Conservation (phyloP, 2,888 invertebrate species). For the Chloroclystis v-ata region DNA sequence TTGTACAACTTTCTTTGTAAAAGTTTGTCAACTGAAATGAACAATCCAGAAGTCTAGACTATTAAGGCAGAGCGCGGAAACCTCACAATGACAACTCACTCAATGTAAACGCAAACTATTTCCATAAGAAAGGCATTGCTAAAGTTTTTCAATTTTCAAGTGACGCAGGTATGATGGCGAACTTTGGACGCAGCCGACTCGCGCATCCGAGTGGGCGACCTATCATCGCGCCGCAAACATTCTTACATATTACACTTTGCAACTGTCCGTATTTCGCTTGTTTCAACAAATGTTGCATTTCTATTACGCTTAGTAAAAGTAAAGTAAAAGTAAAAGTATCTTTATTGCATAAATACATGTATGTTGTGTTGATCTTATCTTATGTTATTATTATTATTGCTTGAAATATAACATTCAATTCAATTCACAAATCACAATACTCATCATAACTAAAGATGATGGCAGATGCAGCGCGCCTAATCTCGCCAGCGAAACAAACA, state of each 20-base stretch:
- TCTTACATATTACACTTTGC: constrained; percentile 16
- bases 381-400: too few relatives aligned
- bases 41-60: constrained; percentile 10
- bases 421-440: too few relatives aligned
- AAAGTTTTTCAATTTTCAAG: constrained; percentile 78
- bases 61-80: constrained; percentile 60
- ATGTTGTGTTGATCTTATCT: too few relatives aligned
- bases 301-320: background rate
- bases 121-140: constrained; percentile 75
- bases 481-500: too few relatives aligned
- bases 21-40: background rate
- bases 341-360: too few relatives aligned
- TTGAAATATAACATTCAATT: too few relatives aligned
- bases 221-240: constrained; percentile 24
- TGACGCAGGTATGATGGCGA: constrained; percentile 76
- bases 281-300: background rate
- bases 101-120: constrained; percentile 74
- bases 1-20: too few relatives aligned
- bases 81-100: constrained; percentile 74
- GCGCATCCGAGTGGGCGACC: constrained; percentile 28
- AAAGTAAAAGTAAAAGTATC: too few relatives aligned
- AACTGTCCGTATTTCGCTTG: constrained; percentile 3
- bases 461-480: too few relatives aligned
- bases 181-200: constrained; percentile 55
- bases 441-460: too few relatives aligned